Conservation (phyloP, 1,140 invertebrate species). For the Heliconius melpomene region DNA sequence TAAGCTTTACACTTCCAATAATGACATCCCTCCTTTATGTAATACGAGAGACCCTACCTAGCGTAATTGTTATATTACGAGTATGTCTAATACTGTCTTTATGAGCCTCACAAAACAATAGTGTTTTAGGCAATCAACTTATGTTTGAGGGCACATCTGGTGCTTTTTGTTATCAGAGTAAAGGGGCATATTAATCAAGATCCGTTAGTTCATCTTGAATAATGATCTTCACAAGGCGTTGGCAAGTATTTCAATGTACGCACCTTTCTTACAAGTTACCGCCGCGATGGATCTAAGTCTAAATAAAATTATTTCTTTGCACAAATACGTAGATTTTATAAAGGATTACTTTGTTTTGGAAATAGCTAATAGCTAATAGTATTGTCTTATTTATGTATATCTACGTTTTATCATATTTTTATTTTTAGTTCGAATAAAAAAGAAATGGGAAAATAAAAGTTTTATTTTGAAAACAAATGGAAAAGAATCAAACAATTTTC, state of each 20-base stretch:
- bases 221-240: conserved; percentile 6
- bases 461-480: conserved; percentile 5
- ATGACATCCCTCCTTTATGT: conserved; percentile 15
- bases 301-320: no score
- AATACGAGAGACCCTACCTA: conserved; percentile 10
- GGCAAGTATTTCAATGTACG: conserved; percentile 3
- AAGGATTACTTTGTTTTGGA: not conserved
- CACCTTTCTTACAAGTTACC: not conserved
- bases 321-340: no score
- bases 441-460: not conserved
- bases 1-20: conserved; percentile 25
- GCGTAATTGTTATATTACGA: conserved; percentile 15
- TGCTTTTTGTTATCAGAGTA: conserved; percentile 18
- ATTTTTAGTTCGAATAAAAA: not conserved
- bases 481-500: conserved; percentile 22
- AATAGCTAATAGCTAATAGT: not conserved
- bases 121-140: conserved; percentile 21
- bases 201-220: conserved; percentile 4
- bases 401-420: not conserved
- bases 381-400: not conserved
- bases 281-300: no score
- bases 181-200: conserved; percentile 19
- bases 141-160: conserved; percentile 1
- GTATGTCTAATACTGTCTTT: conserved; percentile 12
- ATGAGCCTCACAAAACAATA: conserved; percentile 4